phyloP scores from a whole-genome alignment of 2,797 vertebrate genomes.

The Pelobates cultripes region DNA sequence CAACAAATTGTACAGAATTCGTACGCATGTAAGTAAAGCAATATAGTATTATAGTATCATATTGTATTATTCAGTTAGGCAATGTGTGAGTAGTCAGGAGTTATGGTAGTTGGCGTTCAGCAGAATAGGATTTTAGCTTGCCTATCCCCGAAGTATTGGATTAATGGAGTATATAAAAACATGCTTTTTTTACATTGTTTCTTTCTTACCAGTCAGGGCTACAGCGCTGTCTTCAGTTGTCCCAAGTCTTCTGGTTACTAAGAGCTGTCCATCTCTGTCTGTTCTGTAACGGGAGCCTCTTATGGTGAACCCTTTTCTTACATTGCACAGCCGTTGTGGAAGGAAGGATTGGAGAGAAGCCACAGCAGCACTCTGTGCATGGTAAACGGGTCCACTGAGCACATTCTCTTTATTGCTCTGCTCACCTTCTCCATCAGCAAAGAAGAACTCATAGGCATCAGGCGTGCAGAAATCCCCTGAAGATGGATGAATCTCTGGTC shows the following conservation, averaged over 20 bases:
- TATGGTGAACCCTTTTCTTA: background rate
- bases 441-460: slow-evolving; percentile 80
- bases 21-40: slow-evolving; percentile 26
- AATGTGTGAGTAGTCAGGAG: too few species aligned
- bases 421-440: slow-evolving; percentile 9
- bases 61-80: too few species aligned
- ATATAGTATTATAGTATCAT: background rate
- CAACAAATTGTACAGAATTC: slow-evolving; percentile 31
- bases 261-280: background rate
- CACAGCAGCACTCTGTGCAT: background rate
- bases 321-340: slow-evolving; percentile 13
- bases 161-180: background rate
- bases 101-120: too few species aligned
- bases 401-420: slow-evolving; percentile 6
- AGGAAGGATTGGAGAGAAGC: slow-evolving; percentile 14
- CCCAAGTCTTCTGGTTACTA: background rate
- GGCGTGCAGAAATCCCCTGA: slow-evolving; percentile 59
- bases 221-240: background rate
- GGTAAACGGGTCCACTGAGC: background rate
- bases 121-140: too few species aligned
- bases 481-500: fast-evolving
- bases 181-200: background rate
- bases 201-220: slow-evolving; percentile 22
- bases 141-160: background rate
- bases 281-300: background rate